These are phyloP conservation scores for Brachypalpus laphriformis DNA, from an alignment of 2,888 invertebrate species.

Conservation along the genomic window DNA sequence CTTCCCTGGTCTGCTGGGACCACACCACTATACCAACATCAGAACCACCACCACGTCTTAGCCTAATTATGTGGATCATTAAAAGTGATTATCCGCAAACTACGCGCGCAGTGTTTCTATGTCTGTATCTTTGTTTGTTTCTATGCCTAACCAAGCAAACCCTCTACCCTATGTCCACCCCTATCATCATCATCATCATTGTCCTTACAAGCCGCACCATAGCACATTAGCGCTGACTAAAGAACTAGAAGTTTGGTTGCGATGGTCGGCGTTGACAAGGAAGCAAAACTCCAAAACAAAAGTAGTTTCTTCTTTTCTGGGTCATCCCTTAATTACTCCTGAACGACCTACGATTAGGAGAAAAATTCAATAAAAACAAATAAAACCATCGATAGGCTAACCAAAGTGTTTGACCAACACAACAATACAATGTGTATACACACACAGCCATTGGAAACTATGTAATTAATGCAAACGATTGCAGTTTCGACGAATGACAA, in stretches of 20 bases:
- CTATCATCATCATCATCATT: constrained; percentile 46
- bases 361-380: constrained; percentile 30
- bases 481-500: constrained; percentile 16
- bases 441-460: not conserved
- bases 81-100: constrained; percentile 71
- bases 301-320: constrained; percentile 28
- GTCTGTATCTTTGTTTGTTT: constrained; percentile 33
- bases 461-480: constrained; percentile 30
- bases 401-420: constrained; percentile 22
- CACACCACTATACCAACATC: constrained; percentile 5
- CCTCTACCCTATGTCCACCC: constrained; percentile 34
- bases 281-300: constrained; percentile 16
- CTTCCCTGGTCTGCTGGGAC: constrained; percentile 31
- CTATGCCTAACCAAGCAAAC: constrained; percentile 11
- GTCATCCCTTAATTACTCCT: constrained; percentile 58
- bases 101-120: constrained; percentile 35
- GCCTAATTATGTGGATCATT: constrained; percentile 71
- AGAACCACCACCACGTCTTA: constrained; percentile 51
- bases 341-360: constrained; percentile 47
- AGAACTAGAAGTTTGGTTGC: constrained; percentile 46
- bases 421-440: not conserved
- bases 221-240: constrained; percentile 42
- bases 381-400: constrained; percentile 28
- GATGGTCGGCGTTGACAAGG: constrained; percentile 20
- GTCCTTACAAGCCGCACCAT: constrained; percentile 23